A percentile compares a stretch with the other conserved stretches of the same genome.
phyloP scores from a whole-genome alignment of 2,888 invertebrate genomes.

The Idaea dimidiata region DNA sequence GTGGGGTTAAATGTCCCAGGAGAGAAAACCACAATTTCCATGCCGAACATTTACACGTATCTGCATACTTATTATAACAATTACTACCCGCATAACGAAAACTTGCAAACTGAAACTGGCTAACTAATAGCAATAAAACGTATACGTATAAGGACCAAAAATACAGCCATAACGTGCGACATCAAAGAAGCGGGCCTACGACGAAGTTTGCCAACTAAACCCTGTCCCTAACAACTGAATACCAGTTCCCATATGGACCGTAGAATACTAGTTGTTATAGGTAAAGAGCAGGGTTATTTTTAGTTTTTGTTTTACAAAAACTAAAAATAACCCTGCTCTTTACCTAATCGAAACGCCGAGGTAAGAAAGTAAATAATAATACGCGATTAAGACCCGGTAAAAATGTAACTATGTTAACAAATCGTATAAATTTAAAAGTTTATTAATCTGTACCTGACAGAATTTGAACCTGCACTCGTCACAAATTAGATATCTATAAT shows the following conservation, averaged over 20 bases:
- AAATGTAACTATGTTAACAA: too few relatives aligned
- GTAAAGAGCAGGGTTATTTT: not conserved
- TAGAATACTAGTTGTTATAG: not conserved
- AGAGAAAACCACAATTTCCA: not conserved
- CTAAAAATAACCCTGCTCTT: too few relatives aligned
- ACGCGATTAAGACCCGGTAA: too few relatives aligned
- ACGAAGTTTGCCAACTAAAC: not conserved
- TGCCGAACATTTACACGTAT: not conserved
- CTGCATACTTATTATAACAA: not conserved
- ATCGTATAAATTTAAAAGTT: too few relatives aligned
- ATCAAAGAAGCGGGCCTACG: not conserved
- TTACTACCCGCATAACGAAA: slow-evolving; percentile 2
- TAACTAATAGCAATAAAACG: slow-evolving; percentile 16
- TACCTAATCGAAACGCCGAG: too few relatives aligned
- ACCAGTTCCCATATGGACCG: not conserved
- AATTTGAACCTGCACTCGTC: too few relatives aligned
- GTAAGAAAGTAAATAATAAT: too few relatives aligned
- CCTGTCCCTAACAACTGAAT: not conserved
- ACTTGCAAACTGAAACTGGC: not conserved
- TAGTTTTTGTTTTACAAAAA: not conserved
- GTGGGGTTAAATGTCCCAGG: not conserved
- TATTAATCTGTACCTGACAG: too few relatives aligned
- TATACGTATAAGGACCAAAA: not conserved
- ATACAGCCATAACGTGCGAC: slow-evolving; percentile 1
- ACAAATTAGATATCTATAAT: too few relatives aligned